Conservation (phyloP, 1,140 invertebrate species). For the Bombus sibiricus region DNA sequence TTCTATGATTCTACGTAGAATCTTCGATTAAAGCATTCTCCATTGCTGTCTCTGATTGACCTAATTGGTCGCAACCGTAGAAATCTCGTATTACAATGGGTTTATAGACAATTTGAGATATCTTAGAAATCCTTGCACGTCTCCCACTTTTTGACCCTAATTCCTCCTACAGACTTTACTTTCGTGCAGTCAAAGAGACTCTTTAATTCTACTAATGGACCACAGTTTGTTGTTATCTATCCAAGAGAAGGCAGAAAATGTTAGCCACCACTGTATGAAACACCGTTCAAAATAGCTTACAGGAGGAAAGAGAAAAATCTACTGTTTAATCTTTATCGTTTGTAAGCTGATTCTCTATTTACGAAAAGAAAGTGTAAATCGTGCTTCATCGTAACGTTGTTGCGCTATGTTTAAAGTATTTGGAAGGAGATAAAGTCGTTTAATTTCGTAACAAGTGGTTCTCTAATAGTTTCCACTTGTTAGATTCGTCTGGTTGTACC, state of each 20-base stretch:
- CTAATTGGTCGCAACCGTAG: background rate
- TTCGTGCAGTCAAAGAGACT: background rate
- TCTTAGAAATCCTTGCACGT: background rate
- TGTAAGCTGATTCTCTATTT: too few relatives aligned
- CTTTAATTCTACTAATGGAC: background rate
- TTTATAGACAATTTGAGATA: background rate
- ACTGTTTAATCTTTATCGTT: too few relatives aligned
- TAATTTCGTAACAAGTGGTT: too few relatives aligned
- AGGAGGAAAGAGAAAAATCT: too few relatives aligned
- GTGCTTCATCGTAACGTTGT: too few relatives aligned
- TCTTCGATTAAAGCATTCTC: background rate
- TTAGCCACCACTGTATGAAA: too few relatives aligned
- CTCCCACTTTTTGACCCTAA: background rate
- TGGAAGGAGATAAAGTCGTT: too few relatives aligned
- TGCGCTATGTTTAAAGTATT: too few relatives aligned
- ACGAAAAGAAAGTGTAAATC: too few relatives aligned
- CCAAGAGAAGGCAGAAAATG: too few relatives aligned
- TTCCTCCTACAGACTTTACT: background rate
- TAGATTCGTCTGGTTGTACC: background rate
- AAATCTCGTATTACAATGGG: background rate
- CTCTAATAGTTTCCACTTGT: background rate
- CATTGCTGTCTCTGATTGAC: background rate
- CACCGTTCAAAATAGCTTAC: too few relatives aligned
- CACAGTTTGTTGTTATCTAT: too few relatives aligned
- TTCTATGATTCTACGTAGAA: background rate